Base-by-base conservation (phyloP, 2,797 vertebrate genomes). In the Gouania willdenowi region DNA sequence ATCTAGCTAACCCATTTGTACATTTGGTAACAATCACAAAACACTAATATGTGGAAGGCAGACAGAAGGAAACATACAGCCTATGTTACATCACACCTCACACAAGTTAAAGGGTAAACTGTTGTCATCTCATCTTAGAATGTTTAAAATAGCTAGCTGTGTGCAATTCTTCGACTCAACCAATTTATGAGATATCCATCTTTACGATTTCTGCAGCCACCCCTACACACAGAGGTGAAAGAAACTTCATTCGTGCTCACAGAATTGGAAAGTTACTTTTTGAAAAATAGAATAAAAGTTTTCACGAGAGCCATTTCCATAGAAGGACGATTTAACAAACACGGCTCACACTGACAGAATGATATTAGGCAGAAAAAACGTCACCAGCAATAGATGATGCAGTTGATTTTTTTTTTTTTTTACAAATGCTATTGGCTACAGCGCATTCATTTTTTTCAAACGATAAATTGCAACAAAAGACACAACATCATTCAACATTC, bases 401-500 rank as follows among this genome's bases (percentile, higher is more conserved):
- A 1, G 38, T 18, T 23, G 23, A 7, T 20, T 20, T 20, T 3
- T 20, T 27, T 35, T 24, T 26, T 37, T 22, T 16, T n/a, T 3
- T n/a, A n/a, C n/a, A n/a, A n/a, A n/a, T n/a, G n/a, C n/a, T n/a
- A n/a, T n/a, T n/a, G n/a, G n/a, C n/a, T n/a, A n/a, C n/a, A n/a
- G n/a, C n/a, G n/a, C n/a, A n/a, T n/a, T n/a, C n/a, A n/a, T n/a
- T n/a, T n/a, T n/a, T n/a, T n/a, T n/a, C n/a, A n/a, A n/a, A n/a
- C n/a, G n/a, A n/a, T n/a, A n/a, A n/a, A n/a, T n/a, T n/a, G 35
- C 39, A 38, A 58, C 42, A 41, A 57, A 26, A 53, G 33, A 62
- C 28, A 48, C 38, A 34, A 43, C 37, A 39, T 33, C 49, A 57
- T 19, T 38, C n/a, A 52, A 61, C 52, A 55, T 50, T 44, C 62